Conservation (phyloP, 2,113 vertebrate genomes). For the Progne subis region DNA sequence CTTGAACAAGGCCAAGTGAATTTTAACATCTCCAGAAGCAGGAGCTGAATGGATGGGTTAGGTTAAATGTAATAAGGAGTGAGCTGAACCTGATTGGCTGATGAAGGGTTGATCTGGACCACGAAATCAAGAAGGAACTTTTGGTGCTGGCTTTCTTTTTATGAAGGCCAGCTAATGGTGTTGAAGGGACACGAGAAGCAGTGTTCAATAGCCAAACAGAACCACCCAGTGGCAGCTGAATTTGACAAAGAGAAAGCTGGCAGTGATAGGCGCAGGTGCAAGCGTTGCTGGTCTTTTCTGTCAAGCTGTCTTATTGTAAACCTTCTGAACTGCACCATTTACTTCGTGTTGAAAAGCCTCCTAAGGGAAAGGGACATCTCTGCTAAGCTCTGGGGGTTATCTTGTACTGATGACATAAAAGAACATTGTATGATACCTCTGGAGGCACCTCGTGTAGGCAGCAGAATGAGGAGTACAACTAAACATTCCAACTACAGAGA, state of each 20-base stretch:
- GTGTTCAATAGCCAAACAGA: background rate
- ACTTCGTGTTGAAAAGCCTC: background rate
- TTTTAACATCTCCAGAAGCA: background rate
- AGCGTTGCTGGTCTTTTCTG: background rate
- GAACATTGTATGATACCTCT: background rate
- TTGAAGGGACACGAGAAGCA: background rate
- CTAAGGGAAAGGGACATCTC: background rate
- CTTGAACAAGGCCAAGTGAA: background rate
- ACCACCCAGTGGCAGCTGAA: background rate
- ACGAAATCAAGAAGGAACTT: background rate
- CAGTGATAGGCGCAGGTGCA: background rate
- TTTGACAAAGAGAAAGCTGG: background rate
- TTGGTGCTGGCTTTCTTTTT: background rate
- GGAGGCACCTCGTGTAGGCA: background rate
- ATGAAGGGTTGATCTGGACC: background rate
- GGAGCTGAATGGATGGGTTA: background rate
- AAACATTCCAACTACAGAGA: background rate
- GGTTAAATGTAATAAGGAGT: background rate
- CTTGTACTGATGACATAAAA: background rate
- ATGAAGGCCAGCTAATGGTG: background rate
- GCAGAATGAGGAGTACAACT: background rate
- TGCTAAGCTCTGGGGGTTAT: background rate
- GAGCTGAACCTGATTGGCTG: background rate
- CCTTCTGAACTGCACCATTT: fast-evolving
- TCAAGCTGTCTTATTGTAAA: background rate